A percentile compares a stretch with the other conserved stretches of the same genome.
Conservation (phyloP, 2,113 vertebrate species). For the Acrocephalus kingi region DNA sequence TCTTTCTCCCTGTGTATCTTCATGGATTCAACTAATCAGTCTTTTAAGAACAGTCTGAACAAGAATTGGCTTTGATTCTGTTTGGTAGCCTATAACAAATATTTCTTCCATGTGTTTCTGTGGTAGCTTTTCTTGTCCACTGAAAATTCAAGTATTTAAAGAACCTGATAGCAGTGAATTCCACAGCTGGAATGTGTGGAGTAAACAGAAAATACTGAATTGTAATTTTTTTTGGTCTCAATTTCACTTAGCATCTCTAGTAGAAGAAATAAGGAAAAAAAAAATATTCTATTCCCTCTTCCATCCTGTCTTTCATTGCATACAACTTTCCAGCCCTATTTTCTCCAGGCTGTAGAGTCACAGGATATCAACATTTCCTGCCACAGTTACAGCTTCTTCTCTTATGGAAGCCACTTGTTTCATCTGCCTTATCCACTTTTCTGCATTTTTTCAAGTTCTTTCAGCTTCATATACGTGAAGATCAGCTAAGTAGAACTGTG, state of each 20-base stretch:
- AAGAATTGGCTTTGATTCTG: not conserved
- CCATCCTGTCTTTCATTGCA: not conserved
- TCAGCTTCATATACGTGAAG: not conserved
- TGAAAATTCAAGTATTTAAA: not conserved
- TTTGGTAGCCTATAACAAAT: not conserved
- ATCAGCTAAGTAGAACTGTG: not conserved
- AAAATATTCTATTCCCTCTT: not conserved
- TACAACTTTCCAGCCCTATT: not conserved
- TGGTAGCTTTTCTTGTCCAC: not conserved
- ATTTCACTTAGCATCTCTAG: not conserved
- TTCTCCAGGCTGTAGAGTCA: not conserved
- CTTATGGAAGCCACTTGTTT: not conserved
- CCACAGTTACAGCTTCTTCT: not conserved
- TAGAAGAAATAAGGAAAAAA: not conserved
- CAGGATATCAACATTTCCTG: not conserved
- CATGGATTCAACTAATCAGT: not conserved
- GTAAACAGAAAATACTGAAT: not conserved
- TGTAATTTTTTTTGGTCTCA: not conserved
- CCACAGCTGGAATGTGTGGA: not conserved
- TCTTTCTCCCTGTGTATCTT: not conserved
- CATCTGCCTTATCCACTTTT: not conserved
- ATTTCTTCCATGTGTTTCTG: not conserved
- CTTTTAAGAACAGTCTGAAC: not conserved
- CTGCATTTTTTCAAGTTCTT: not conserved
- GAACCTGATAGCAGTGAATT: not conserved